Conservation (phyloP, 2,113 vertebrate species). For the Boleophthalmus pectinirostris region DNA sequence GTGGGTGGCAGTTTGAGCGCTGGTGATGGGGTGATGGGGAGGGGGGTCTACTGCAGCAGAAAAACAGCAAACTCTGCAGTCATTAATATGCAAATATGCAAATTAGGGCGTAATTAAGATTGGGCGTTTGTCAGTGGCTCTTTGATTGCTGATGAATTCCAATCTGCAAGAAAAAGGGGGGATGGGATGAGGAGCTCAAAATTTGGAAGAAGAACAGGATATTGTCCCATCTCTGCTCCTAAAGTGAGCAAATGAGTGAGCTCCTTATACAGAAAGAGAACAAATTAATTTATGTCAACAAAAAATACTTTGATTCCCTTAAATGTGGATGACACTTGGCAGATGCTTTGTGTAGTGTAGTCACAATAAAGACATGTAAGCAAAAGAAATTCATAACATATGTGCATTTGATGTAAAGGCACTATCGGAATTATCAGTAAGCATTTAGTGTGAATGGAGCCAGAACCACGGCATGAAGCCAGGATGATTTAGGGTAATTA, state of each 20-base stretch:
- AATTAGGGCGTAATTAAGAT: constrained; percentile 84
- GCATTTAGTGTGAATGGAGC: constrained; percentile 36
- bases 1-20: constrained; percentile 42
- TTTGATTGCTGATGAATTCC: constrained; percentile 86
- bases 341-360: not conserved
- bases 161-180: constrained; percentile 76
- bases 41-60: constrained; percentile 73
- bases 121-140: constrained; percentile 80
- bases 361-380: not conserved
- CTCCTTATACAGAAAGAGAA: not conserved
- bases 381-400: constrained; percentile 11
- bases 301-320: not conserved
- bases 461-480: constrained; percentile 37
- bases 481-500: constrained; percentile 60
- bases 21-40: constrained; percentile 36
- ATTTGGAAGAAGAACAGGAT: constrained; percentile 41
- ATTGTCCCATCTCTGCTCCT: constrained; percentile 41
- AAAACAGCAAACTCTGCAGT: constrained; percentile 79
- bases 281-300: not conserved
- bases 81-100: constrained; percentile 87
- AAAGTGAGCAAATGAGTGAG: constrained; percentile 1
- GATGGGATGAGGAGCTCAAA: constrained; percentile 66
- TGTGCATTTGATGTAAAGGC: constrained; percentile 25
- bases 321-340: not conserved
- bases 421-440: constrained; percentile 36